Conservation (phyloP, 2,113 vertebrate genomes). For the Lepus europaeus region DNA sequence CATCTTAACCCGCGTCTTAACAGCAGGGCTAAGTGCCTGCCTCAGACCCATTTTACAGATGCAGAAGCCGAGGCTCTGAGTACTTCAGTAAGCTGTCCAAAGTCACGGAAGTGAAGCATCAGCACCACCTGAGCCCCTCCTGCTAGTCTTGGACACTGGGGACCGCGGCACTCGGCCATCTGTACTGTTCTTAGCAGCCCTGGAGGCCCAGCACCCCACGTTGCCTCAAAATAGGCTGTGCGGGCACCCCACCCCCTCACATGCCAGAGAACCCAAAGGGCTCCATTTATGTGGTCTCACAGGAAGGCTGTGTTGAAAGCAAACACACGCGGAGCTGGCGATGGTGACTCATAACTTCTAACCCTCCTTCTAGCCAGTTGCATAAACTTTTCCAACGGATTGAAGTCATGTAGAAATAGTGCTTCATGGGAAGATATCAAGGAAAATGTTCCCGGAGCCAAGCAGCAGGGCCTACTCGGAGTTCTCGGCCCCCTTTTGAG, state of each 20-base stretch:
- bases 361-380: slow-evolving; percentile 75
- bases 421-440: slow-evolving; percentile 86
- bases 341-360: slow-evolving; percentile 75
- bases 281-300: slow-evolving; percentile 62
- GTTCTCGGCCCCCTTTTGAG: slow-evolving; percentile 86
- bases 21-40: no score
- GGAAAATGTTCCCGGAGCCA: slow-evolving; percentile 84
- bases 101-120: neutral
- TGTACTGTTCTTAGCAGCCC: neutral
- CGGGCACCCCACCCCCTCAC: neutral
- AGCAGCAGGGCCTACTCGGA: slow-evolving; percentile 84
- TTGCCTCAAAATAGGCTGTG: slow-evolving; percentile 7
- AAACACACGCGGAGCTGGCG: slow-evolving; percentile 49
- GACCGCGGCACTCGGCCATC: slow-evolving; percentile 73
- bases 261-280: slow-evolving; percentile 66
- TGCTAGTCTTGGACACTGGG: slow-evolving; percentile 77
- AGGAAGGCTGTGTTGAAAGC: slow-evolving; percentile 70
- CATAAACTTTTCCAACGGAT: slow-evolving; percentile 84
- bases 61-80: neutral
- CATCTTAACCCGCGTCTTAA: no score
- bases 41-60: neutral
- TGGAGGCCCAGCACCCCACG: neutral
- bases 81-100: neutral
- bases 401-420: slow-evolving; percentile 83
- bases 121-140: slow-evolving; percentile 54